These are phyloP conservation scores for Cancer borealis DNA, from an alignment of 2,888 invertebrate genomes.

Conservation along the genomic window DNA sequence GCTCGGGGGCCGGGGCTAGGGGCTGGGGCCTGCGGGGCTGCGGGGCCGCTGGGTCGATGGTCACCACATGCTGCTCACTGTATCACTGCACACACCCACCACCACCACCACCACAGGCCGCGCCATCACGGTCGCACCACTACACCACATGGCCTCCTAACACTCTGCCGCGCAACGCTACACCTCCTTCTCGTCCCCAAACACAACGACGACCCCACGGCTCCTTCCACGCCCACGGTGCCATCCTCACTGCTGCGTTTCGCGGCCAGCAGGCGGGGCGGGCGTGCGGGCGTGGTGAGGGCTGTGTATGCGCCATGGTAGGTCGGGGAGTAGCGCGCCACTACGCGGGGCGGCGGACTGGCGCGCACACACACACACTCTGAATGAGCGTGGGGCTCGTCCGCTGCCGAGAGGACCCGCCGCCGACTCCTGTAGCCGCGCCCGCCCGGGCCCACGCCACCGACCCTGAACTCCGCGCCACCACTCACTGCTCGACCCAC, in stretches of 20 bases:
- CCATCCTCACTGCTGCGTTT: conserved; percentile 3
- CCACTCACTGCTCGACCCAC: conserved; percentile 52
- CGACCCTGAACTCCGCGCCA: conserved; percentile 48
- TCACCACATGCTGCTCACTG: conserved; percentile 65
- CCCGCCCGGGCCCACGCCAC: conserved; percentile 53
- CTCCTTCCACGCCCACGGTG: conserved; percentile 47
- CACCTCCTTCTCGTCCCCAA: conserved; percentile 46
- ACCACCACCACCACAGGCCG: conserved; percentile 45
- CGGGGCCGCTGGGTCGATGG: conserved; percentile 58
- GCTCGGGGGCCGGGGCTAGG: conserved; percentile 4
- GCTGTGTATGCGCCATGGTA: conserved; percentile 67
- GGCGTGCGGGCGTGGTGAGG: conserved; percentile 68
- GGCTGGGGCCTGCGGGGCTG: conserved; percentile 53
- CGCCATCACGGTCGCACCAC: conserved; percentile 57
- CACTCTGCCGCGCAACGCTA: conserved; percentile 18
- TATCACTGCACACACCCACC: conserved; percentile 65
- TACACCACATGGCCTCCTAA: conserved; percentile 58
- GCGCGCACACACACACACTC: conserved; percentile 70
- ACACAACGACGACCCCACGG: conserved; percentile 27
- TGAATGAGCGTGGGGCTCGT: conserved; percentile 74
- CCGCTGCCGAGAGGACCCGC: conserved; percentile 56
- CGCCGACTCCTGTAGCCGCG: conserved; percentile 56
- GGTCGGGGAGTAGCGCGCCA: conserved; percentile 66
- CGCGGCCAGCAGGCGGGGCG: conserved; percentile 12
- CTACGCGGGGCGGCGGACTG: conserved; percentile 71